phyloP scores from a whole-genome alignment of 2,797 vertebrate species.

The Squalus acanthias region DNA sequence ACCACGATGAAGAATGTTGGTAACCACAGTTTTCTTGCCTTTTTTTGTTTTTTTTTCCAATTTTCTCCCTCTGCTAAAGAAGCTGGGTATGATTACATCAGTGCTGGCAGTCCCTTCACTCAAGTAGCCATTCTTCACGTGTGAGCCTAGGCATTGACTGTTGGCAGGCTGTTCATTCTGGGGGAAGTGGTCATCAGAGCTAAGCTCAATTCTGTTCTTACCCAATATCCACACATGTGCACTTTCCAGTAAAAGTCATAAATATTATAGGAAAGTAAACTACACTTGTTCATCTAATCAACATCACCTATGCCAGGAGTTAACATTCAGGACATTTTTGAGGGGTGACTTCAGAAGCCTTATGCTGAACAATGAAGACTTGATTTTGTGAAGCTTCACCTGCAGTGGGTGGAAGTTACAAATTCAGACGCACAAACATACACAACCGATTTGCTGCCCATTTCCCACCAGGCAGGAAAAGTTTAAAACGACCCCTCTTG shows the following conservation, averaged over 20 bases:
- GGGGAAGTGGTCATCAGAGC: neutral
- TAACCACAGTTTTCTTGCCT: neutral
- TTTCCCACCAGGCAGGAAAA: neutral
- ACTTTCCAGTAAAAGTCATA: neutral
- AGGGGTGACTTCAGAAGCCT: neutral
- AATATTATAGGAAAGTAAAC: neutral
- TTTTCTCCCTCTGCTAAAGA: neutral
- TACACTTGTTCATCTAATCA: neutral
- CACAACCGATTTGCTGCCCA: neutral
- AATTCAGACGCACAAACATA: neutral
- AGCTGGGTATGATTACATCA: neutral
- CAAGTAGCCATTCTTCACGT: neutral
- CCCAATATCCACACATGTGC: neutral
- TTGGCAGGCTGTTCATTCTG: neutral
- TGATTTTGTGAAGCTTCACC: neutral
- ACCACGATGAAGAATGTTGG: constrained; percentile 8
- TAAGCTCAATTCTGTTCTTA: neutral
- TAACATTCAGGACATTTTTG: neutral
- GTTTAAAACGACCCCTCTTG: neutral
- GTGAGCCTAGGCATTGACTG: neutral
- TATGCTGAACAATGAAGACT: neutral
- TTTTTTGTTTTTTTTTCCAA: neutral
- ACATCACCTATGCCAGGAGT: neutral
- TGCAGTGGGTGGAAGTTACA: neutral
- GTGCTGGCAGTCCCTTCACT: neutral